Evolutionary conservation across 2,113 vertebrate species (phyloP), one percentile per base, ranked within the genome.

Genomic region (Acinonyx jubatus): DNA sequence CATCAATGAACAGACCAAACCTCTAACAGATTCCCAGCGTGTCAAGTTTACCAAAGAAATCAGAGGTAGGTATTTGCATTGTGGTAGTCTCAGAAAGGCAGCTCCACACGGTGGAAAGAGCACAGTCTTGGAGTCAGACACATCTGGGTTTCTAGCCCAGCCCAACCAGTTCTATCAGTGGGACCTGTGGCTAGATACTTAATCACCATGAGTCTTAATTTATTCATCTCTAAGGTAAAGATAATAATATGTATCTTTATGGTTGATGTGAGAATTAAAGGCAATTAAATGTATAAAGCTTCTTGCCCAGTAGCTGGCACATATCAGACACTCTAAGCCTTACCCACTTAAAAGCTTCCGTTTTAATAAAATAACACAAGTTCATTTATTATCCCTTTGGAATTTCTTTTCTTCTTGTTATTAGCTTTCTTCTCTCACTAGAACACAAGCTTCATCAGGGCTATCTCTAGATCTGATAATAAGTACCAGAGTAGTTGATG

Each of bases 21-120:
- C 99, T 50, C 99, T 99, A 89, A 99, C 99, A 0, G 99, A 99
- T 97, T 99, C 99, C 14, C 99, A 99, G 97, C 99, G 99, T 68
- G 99, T 99, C 98, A 99, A 99, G 97, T 99, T 99, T 99, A 99
- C 99, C 98, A 99, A 99, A 99, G 99, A 99, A 99, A 99, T 99
- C 97, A 99, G 99, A 99, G 99, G 99, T 99, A 97, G 97, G 96
- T 97, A 19, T 96, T 97, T 83, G 6, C 95, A 92, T 83, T 74
- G 65, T 48, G 23, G 25, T 57, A 29, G 65, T 89, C 36, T 66
- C 61, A 52, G 61, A 73, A 36, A 96, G 87, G 76, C 48, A 36
- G 55, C 41, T 91, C 76, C 31, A 0, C 14, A 0, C 45, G 25
- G 21, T 80, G 2, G 19, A 63, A 73, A 7, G 69, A 81, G 19